These are phyloP conservation scores for Discoglossus pictus DNA, from an alignment of 2,797 vertebrate species.

Conservation along the genomic window DNA sequence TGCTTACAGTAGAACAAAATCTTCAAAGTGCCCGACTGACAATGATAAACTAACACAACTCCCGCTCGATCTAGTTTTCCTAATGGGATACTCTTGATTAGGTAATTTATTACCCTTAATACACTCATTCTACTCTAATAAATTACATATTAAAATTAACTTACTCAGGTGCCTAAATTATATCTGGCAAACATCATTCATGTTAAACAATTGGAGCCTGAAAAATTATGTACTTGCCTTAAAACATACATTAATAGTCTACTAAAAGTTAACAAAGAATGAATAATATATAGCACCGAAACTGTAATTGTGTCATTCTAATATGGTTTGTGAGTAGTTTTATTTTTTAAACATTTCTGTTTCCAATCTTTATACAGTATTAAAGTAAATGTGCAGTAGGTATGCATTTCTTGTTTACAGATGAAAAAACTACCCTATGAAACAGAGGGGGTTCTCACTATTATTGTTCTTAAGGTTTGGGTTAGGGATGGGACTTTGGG, in stretches of 20 bases:
- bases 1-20: slow-evolving; percentile 4
- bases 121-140: slow-evolving; percentile 39
- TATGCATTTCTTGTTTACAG: no score
- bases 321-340: no score
- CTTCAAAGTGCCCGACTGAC: slow-evolving; percentile 28
- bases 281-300: no score
- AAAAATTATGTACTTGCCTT: slow-evolving; percentile 21
- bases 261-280: no score
- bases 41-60: slow-evolving; percentile 34
- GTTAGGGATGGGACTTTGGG: no score
- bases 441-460: no score
- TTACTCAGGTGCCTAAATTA: slow-evolving; percentile 32
- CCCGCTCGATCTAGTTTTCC: slow-evolving; percentile 14
- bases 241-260: not conserved
- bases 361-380: no score
- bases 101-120: slow-evolving; percentile 40
- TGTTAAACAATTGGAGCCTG: slow-evolving; percentile 13
- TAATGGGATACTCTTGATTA: slow-evolving; percentile 36
- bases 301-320: no score
- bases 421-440: no score
- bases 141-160: slow-evolving; percentile 38
- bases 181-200: slow-evolving; percentile 28
- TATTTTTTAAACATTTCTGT: no score
- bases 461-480: no score
- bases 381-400: no score